Base-by-base conservation (phyloP, 2,797 vertebrate species). In the Limosa lapponica region DNA sequence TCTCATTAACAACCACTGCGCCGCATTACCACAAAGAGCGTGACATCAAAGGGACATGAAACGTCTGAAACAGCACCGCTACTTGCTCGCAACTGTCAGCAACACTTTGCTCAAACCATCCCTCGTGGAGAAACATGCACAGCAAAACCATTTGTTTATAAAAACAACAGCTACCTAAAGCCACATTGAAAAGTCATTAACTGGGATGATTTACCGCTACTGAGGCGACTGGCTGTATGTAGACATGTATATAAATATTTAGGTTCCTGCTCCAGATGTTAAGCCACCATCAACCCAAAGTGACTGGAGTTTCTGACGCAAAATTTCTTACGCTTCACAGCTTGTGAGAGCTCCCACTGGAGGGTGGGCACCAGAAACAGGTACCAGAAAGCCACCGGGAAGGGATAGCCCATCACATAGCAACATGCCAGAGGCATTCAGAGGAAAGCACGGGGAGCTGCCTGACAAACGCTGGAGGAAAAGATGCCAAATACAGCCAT, bases 121-220 rank as follows among this genome's bases (percentile, higher is more conserved):
- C 30, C 37, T 83, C 27, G 13, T 1, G 8, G 34, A 88, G 89
- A 75, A 86, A 75, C 43, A 49, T 4, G 20, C 32, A 72, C 52
- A 91, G 79, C 61, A 83, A 94, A 94, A 14, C 9, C 49, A 30
- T 67, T 94, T 92, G 57, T 93, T 94, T 89, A 55, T 14, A 58
- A 84, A 93, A 95, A 65, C 39, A 84, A 78, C 43, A 92, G 81
- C 67, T 85, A 93, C 81, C 67, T 87, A 94, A 92, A 70, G 43
- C 16, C 52, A 39, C 34, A 14, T 0, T 54, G 86, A 55, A 93
- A 96, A 90, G 66, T 62, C 78, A 77, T 96, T 89, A 93, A 48
- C 58, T 37, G 41, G 37, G 39, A 48, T 51, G 62, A 75, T 81
- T 65, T 88, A 82, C 61, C 39, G 22, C 80, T 44, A 54, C 14